Evolutionary conservation across 1,140 invertebrate genomes (phyloP), one percentile per base, ranked within the genome.

Genomic region (Eurytemora carolleeae): DNA sequence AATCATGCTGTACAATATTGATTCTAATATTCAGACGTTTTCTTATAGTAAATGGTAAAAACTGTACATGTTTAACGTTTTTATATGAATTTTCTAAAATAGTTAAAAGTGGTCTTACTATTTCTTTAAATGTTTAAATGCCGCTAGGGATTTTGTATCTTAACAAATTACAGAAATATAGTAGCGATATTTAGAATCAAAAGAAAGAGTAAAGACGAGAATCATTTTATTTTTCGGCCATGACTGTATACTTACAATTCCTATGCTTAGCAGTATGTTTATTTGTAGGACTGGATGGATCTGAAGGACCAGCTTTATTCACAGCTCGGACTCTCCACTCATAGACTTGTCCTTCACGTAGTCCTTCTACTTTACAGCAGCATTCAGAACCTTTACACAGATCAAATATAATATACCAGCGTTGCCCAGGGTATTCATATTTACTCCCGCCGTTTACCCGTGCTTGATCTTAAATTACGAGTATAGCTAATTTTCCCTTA

Each of bases 271-370:
- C 91, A n/a, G 84, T 85, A 69, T 96, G 90, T 71, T 89, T 87
- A 71, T 87, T 86, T 25, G 91, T 95, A 61, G 89, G 83, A 70
- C 95, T 86, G 31, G 88, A 93, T 3, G 95, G 90, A 68, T 95
- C 89, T 20, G 93, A 92, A 56, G 81, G 81, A 53, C 95, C 95
- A 25, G 92, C 94, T 74, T 95, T 95, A 74, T 98, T 98, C 0
- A 93, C 77, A 44, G 95, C 95, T 53, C 84, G 76, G 1, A 98
- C 82, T 63, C 94, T 76, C 77, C 98, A 98, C 75, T 96, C 87
- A 69, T 91, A 92, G 67, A 87, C 86, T 70, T 92, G 87, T 21
- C 92, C 92, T 74, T 93, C 87, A 69, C 87, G 87, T 61, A 98
- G 74, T 73, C 86, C 86, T 1, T 82, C 82, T 1, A 97, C 88